phyloP scores from a whole-genome alignment of 2,888 invertebrate species.

The Mesorhabditis spiculigera region DNA sequence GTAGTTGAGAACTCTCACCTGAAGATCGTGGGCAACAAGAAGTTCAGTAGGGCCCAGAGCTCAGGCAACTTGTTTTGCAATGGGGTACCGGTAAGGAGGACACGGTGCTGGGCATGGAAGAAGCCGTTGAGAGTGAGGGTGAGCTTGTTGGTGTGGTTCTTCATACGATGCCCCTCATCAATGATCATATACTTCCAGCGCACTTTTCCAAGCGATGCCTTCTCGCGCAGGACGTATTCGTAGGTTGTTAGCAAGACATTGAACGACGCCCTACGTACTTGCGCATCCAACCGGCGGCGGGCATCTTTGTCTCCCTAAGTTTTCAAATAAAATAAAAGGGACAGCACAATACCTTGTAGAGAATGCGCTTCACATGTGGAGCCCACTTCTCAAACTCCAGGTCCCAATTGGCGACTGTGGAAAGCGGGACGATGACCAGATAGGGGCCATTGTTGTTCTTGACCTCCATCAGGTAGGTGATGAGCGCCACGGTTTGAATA shows the following conservation, averaged over 20 bases:
- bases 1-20: slow-evolving; percentile 7
- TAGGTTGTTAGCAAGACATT: slow-evolving; percentile 98
- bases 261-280: slow-evolving; percentile 70
- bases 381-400: slow-evolving; percentile 99
- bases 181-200: slow-evolving; percentile 99
- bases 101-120: slow-evolving; percentile 82
- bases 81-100: slow-evolving; percentile 74
- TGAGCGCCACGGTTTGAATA: slow-evolving; percentile 81
- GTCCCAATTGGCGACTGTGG: slow-evolving; percentile 97
- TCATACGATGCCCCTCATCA: slow-evolving; percentile 99
- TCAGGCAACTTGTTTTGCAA: slow-evolving; percentile 27
- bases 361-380: slow-evolving; percentile 72
- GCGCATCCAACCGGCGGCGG: slow-evolving; percentile 33
- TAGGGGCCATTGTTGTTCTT: slow-evolving; percentile 91
- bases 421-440: slow-evolving; percentile 93
- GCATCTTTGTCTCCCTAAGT: slow-evolving; percentile 20
- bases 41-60: slow-evolving; percentile 79
- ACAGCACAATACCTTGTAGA: not conserved
- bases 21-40: slow-evolving; percentile 84
- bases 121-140: slow-evolving; percentile 93
- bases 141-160: slow-evolving; percentile 98
- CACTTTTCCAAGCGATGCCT: slow-evolving; percentile 87
- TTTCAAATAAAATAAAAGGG: not conserved
- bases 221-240: slow-evolving; percentile 98
- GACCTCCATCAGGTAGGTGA: slow-evolving; percentile 94